Evolutionary conservation across 2,888 invertebrate genomes (phyloP), one percentile per base, ranked within the genome.

Genomic region (Tachystola acroxantha): DNA sequence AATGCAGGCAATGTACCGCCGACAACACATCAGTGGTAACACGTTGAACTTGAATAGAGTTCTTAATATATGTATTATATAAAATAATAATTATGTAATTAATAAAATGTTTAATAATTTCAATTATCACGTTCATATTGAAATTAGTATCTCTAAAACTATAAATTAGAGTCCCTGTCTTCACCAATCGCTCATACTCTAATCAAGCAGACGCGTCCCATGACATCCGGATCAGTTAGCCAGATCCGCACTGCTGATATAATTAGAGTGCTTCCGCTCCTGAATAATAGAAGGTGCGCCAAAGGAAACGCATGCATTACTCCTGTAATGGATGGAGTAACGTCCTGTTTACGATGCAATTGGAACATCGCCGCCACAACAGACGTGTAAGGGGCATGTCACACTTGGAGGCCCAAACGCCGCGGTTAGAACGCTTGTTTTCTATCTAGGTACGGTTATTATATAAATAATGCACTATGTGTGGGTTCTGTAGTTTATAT

Each of bases 211-310:
- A 16, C 16, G 6, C 3, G 16, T 16, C 9, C 24, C 12, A 7
- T 10, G 7, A 27, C 12, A 27, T 27, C 10, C 4, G 11, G 2
- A 27, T 6, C 11, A 27, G 26, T 27, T 19, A 7, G 20, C 27
- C 11, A 34, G 35, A 29, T 20, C 10, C 27, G 19, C 10, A 14
- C 30, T 19, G 2, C 24, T 30, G 29, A 30, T 16, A 30, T 56
- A 70, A 73, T 71, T 72, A 68, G 56, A 64, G 50, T 47, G 57
- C 62, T 63, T 69, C 67, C 68, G 61, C 45, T 52, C 40, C 42
- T 66, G 66, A 71, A 75, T 74, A 72, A 70, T 76, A 68, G 67
- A 69, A 68, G 75, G 67, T 64, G 70, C 50, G 67, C 57, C 68
- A 49, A 55, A 66, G 66, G 63, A 66, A 64, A 52, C 54, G 65